A percentile compares a stretch with the other conserved stretches of the same genome.
phyloP scores from a whole-genome alignment of 2,888 invertebrate genomes.

The Harpagoxenus sublaevis region DNA sequence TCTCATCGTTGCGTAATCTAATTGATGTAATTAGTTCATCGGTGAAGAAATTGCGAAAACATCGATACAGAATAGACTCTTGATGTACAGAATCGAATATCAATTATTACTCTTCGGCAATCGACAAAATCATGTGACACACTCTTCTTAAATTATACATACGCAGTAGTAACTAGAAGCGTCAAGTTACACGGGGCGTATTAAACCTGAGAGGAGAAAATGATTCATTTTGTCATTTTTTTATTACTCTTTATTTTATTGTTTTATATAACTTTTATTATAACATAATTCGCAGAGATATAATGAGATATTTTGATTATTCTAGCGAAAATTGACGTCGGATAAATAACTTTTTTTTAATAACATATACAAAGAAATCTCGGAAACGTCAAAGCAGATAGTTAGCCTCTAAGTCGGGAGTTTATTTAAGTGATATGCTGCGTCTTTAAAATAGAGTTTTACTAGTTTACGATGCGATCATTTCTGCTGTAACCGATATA shows the following conservation, averaged over 20 bases:
- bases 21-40: slow-evolving; percentile 30
- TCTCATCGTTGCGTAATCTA: slow-evolving; percentile 27
- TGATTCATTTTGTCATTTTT: not conserved
- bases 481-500: not conserved
- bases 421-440: slow-evolving; percentile 22
- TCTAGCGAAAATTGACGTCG: not conserved
- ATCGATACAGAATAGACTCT: slow-evolving; percentile 23
- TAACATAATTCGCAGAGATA: not conserved
- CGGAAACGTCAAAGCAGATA: not conserved
- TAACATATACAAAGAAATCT: not conserved
- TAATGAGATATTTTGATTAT: not conserved
- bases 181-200: not conserved
- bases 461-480: not conserved
- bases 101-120: slow-evolving; percentile 3
- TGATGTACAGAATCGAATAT: slow-evolving; percentile 12
- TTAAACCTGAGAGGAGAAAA: not conserved
- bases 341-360: not conserved
- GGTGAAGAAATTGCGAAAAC: slow-evolving; percentile 18
- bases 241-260: not conserved
- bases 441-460: not conserved
- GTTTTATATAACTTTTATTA: not conserved
- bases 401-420: not conserved
- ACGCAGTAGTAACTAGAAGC: not conserved
- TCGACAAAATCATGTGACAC: not conserved
- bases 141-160: slow-evolving; percentile 4